Evolutionary conservation across 2,113 vertebrate species (phyloP).

Genomic region (Tonatia bakeri): DNA sequence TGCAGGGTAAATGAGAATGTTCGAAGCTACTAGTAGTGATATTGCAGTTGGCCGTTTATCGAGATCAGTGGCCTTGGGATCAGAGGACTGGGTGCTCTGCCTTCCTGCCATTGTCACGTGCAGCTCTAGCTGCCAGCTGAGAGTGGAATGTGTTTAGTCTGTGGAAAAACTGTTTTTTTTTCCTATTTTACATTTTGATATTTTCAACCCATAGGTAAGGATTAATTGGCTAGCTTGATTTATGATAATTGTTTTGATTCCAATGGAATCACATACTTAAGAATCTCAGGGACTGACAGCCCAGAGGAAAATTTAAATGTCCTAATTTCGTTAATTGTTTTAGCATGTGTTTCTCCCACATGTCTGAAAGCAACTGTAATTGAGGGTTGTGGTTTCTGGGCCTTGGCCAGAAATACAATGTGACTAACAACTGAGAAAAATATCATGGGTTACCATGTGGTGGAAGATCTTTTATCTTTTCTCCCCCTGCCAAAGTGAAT

Average conservation of each 20-base stretch:
- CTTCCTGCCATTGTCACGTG: background rate
- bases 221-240: conserved; percentile 63
- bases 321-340: conserved; percentile 79
- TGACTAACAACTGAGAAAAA: conserved; percentile 63
- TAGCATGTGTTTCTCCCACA: conserved; percentile 79
- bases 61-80: background rate
- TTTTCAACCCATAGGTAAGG: conserved; percentile 70
- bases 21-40: background rate
- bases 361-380: conserved; percentile 77
- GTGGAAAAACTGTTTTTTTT: conserved; percentile 46
- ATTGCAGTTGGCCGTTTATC: background rate
- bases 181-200: conserved; percentile 42
- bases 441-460: conserved; percentile 45
- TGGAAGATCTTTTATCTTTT: conserved; percentile 51
- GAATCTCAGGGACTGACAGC: conserved; percentile 64
- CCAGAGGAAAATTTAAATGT: conserved; percentile 56
- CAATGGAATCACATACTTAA: conserved; percentile 38
- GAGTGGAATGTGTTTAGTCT: background rate
- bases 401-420: conserved; percentile 66
- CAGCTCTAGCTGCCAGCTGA: background rate
- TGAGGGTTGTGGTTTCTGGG: conserved; percentile 75
- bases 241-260: conserved; percentile 63
- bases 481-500: conserved; percentile 25
- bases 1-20: background rate
- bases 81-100: background rate